These are phyloP conservation scores for Plagodis dolabraria DNA, from an alignment of 2,888 invertebrate genomes.

Conservation along the genomic window DNA sequence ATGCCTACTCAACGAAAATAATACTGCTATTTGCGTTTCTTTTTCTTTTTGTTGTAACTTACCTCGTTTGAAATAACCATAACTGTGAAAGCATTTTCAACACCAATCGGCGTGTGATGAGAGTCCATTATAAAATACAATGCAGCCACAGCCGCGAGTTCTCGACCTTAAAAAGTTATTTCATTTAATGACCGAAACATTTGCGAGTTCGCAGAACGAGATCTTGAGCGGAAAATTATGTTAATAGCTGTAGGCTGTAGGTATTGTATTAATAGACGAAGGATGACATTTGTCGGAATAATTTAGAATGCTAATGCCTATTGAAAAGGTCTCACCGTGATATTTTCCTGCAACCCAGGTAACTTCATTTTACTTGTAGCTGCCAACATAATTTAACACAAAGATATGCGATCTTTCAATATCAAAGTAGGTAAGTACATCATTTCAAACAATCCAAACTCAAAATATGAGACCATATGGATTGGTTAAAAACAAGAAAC, in stretches of 20 bases:
- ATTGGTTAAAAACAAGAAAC: too few species aligned
- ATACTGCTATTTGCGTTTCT: too few species aligned
- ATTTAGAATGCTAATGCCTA: conserved; percentile 13
- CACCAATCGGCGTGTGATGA: conserved; percentile 29
- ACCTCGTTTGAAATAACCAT: conserved; percentile 2
- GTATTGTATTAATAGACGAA: conserved; percentile 43
- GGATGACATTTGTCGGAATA: conserved; percentile 45
- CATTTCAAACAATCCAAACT: too few species aligned
- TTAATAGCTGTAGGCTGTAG: conserved; percentile 45
- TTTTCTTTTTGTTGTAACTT: too few species aligned
- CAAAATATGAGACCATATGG: too few species aligned
- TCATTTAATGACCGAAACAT: conserved; percentile 57
- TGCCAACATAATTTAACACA: too few species aligned
- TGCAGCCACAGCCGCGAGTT: conserved; percentile 35
- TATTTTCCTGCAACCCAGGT: neutral
- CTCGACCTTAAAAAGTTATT: conserved; percentile 51
- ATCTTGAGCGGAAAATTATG: conserved; percentile 71
- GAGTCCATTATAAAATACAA: conserved; percentile 41
- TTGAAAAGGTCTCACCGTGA: neutral
- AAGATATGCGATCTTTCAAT: too few species aligned
- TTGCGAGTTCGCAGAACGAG: conserved; percentile 55
- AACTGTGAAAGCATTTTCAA: conserved; percentile 36
- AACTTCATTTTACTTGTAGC: too few species aligned
- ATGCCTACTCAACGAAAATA: too few species aligned
- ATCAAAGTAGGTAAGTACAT: too few species aligned